These are phyloP conservation scores for Micrastur ruficollis DNA, from an alignment of 2,797 vertebrate genomes.

Conservation along the genomic window DNA sequence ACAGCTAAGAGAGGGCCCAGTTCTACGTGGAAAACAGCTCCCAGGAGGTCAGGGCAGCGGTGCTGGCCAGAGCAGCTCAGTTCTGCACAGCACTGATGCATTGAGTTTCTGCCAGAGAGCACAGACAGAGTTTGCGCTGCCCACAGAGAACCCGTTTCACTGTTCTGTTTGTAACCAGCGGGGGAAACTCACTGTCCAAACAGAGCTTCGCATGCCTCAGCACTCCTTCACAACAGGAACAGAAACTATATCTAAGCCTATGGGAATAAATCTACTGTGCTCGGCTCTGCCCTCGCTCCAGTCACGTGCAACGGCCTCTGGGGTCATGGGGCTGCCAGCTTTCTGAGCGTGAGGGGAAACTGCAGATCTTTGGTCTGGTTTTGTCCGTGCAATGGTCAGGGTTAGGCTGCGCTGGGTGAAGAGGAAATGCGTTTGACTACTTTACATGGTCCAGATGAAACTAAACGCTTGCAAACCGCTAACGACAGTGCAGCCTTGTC, in stretches of 20 bases:
- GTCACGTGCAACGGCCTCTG: neutral
- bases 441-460: neutral
- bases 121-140: neutral
- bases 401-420: neutral
- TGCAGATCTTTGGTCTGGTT: neutral
- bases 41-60: neutral
- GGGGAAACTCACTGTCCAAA: neutral
- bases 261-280: neutral
- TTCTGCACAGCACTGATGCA: neutral
- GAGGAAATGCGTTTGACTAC: neutral
- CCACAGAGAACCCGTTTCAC: neutral
- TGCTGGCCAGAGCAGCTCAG: neutral
- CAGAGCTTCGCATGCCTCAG: neutral
- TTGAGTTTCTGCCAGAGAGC: neutral
- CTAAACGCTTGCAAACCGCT: neutral
- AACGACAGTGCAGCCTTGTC: neutral
- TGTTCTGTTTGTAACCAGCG: neutral
- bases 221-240: neutral
- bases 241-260: neutral
- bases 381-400: neutral
- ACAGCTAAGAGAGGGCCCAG: neutral
- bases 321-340: neutral
- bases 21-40: neutral
- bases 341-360: neutral
- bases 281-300: neutral